Evolutionary conservation across 2,113 vertebrate species (phyloP).

Genomic region (Xiphophorus hellerii): DNA sequence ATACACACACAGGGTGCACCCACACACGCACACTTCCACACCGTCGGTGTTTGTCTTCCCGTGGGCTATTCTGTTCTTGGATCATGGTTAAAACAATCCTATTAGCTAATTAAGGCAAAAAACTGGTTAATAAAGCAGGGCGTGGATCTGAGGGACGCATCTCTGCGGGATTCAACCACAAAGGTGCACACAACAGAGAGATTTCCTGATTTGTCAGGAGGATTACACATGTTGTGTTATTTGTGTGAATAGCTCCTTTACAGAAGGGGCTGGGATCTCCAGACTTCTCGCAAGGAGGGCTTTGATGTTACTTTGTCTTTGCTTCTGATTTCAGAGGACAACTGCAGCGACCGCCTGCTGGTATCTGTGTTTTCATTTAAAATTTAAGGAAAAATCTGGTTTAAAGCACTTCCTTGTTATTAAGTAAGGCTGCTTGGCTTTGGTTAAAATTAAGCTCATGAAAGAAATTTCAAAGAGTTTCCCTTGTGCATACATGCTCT

Average conservation of each 20-base stretch:
- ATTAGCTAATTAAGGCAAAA: conserved; percentile 76
- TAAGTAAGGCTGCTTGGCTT: neutral
- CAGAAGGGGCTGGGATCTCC: conserved; percentile 14
- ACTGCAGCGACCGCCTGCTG: conserved; percentile 20
- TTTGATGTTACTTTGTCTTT: conserved; percentile 59
- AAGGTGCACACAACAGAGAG: conserved; percentile 61
- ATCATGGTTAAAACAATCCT: conserved; percentile 77
- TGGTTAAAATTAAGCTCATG: conserved; percentile 2
- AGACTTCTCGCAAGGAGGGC: conserved; percentile 36
- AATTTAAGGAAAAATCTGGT: conserved; percentile 19
- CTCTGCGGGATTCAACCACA: conserved; percentile 55
- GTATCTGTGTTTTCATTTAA: conserved; percentile 18
- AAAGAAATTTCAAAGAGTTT: conserved; percentile 1
- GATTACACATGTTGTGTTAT: conserved; percentile 56
- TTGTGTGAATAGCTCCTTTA: conserved; percentile 31
- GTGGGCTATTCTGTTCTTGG: conserved; percentile 69
- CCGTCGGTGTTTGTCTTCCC: conserved; percentile 63
- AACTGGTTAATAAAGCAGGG: conserved; percentile 65
- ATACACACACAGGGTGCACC: neutral
- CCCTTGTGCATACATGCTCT: neutral
- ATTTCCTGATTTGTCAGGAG: conserved; percentile 60
- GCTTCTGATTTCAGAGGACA: conserved; percentile 31
- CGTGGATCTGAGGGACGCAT: conserved; percentile 46
- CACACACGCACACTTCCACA: conserved; percentile 22
- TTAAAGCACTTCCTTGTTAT: conserved; percentile 1